phyloP scores from a whole-genome alignment of 92 coral and sea anemone genomes.

The Porites rus region DNA sequence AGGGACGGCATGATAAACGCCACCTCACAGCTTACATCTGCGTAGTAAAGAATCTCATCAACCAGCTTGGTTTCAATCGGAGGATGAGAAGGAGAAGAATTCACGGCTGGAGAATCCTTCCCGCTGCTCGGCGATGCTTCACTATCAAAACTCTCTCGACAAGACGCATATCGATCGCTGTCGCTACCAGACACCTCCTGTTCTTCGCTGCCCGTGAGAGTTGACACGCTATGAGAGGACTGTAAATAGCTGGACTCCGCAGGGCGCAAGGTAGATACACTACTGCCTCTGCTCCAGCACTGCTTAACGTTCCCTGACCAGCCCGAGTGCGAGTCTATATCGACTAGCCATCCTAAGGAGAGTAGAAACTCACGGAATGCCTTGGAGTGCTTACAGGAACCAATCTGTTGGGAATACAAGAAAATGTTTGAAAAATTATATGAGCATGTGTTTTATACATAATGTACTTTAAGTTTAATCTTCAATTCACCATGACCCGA shows the following conservation, averaged over 20 bases:
- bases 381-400: constrained; percentile 77
- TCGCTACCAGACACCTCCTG: constrained; percentile 56
- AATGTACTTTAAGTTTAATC: no score
- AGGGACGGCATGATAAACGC: constrained; percentile 95
- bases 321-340: constrained; percentile 89
- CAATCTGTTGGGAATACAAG: constrained; percentile 56
- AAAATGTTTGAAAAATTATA: not conserved
- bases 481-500: no score
- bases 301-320: constrained; percentile 93
- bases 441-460: not conserved
- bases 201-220: constrained; percentile 73
- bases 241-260: constrained; percentile 25
- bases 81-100: constrained; percentile 25
- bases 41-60: constrained; percentile 91
- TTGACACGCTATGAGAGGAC: constrained; percentile 63
- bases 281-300: constrained; percentile 77
- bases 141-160: constrained; percentile 61
- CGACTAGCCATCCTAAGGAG: constrained; percentile 99
- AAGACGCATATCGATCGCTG: constrained; percentile 38
- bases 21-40: constrained; percentile 90
- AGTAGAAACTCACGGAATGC: constrained; percentile 88
- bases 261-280: constrained; percentile 38
- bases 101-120: constrained; percentile 36
- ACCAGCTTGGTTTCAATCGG: constrained; percentile 44
- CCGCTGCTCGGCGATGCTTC: constrained; percentile 49